Percentiles rank a stretch among this genome's conserved stretches.
phyloP scores from a whole-genome alignment of 2,797 vertebrate species.

The Syngnathus rostellatus region DNA sequence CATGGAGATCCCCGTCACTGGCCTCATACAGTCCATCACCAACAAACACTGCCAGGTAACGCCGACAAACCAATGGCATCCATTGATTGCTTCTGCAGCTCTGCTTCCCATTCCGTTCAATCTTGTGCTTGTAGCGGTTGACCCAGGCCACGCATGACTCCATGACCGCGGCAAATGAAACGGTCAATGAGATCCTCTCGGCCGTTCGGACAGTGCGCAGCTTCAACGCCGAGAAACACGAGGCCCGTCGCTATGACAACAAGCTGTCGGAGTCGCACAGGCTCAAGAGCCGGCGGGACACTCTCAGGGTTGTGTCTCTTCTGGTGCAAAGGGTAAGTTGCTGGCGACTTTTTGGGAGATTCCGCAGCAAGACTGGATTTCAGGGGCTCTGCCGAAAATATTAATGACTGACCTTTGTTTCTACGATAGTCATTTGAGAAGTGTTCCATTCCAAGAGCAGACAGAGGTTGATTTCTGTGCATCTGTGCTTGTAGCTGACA shows the following conservation, averaged over 20 bases:
- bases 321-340: conserved; percentile 66
- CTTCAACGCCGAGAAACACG: conserved; percentile 65
- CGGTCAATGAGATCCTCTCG: conserved; percentile 68
- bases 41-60: conserved; percentile 72
- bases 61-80: not conserved
- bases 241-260: conserved; percentile 61
- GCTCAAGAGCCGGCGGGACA: conserved; percentile 56
- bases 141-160: conserved; percentile 67
- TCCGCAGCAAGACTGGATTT: not conserved
- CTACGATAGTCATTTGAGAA: not conserved
- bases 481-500: conserved; percentile 37
- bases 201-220: conserved; percentile 70
- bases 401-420: not conserved
- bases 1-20: conserved; percentile 64
- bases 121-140: conserved; percentile 54
- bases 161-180: conserved; percentile 62
- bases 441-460: not conserved
- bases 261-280: conserved; percentile 57
- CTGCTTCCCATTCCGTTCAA: not conserved
- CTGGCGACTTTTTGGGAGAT: not conserved
- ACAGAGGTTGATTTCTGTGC: not conserved
- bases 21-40: conserved; percentile 66
- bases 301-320: conserved; percentile 52
- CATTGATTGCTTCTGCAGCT: not conserved
- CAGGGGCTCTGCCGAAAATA: not conserved